These are phyloP conservation scores for Typhlichthys subterraneus DNA, from an alignment of 2,797 vertebrate genomes.

Conservation along the genomic window DNA sequence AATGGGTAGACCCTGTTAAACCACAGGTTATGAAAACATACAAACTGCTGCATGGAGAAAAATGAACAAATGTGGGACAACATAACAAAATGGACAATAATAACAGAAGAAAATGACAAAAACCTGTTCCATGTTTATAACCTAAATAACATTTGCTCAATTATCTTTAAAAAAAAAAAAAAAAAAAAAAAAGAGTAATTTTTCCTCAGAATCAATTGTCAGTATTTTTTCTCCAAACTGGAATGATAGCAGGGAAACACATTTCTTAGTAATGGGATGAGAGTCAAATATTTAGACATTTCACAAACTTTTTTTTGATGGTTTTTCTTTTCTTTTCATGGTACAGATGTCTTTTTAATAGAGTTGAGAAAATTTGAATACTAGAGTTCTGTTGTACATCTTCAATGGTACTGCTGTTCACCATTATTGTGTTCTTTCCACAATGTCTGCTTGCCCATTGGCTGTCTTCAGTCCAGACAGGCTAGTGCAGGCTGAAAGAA, in stretches of 20 bases:
- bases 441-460: conserved; percentile 59
- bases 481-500: conserved; percentile 50
- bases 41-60: conserved; percentile 55
- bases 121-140: conserved; percentile 54
- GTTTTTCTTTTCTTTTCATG: conserved; percentile 79
- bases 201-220: conserved; percentile 64
- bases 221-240: conserved; percentile 69
- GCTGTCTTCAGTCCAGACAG: conserved; percentile 66
- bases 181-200: conserved; percentile 27
- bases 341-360: conserved; percentile 77
- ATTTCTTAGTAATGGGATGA: conserved; percentile 80
- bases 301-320: conserved; percentile 81
- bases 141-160: conserved; percentile 71
- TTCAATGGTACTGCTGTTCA: conserved; percentile 62
- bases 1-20: conserved; percentile 42
- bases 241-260: conserved; percentile 77
- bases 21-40: conserved; percentile 47
- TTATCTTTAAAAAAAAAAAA: conserved; percentile 49
- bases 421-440: conserved; percentile 59
- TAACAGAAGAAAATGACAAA: conserved; percentile 39
- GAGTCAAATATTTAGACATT: conserved; percentile 88
- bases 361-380: conserved; percentile 82
- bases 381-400: conserved; percentile 78
- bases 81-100: conserved; percentile 23
- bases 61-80: conserved; percentile 40